phyloP scores from a whole-genome alignment of 2,113 vertebrate species.

The Chrysochloris asiatica region DNA sequence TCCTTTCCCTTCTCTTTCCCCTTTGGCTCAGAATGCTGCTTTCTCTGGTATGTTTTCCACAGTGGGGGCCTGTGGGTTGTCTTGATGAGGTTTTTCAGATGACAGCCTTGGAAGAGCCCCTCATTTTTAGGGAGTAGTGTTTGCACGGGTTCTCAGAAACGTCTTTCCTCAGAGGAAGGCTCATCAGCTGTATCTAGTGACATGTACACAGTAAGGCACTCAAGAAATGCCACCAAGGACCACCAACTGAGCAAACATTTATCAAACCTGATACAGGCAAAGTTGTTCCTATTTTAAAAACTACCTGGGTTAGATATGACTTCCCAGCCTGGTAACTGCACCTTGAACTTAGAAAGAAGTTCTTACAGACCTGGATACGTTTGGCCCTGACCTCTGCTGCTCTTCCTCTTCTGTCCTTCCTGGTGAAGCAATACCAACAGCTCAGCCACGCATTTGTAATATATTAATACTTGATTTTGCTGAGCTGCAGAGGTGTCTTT shows the following conservation, averaged over 20 bases:
- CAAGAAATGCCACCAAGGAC: neutral
- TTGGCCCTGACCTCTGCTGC: conserved; percentile 63
- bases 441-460: conserved; percentile 4
- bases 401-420: conserved; percentile 66
- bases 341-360: conserved; percentile 50
- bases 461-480: conserved; percentile 37
- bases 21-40: conserved; percentile 71
- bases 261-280: neutral
- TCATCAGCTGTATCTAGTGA: conserved; percentile 21
- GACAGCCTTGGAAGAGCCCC: neutral
- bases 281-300: neutral
- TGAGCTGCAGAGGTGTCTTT: conserved; percentile 9
- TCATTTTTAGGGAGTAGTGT: conserved; percentile 12
- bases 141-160: conserved; percentile 38
- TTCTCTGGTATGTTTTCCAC: conserved; percentile 56
- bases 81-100: conserved; percentile 39
- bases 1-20: conserved; percentile 38
- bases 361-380: neutral
- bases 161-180: conserved; percentile 47
- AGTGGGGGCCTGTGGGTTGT: conserved; percentile 44
- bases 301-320: neutral
- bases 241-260: neutral
- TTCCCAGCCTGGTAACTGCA: conserved; percentile 8
- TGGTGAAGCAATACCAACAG: conserved; percentile 21
- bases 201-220: conserved; percentile 31